phyloP scores from a whole-genome alignment of 2,113 vertebrate species.

The Cyrtonyx montezumae region DNA sequence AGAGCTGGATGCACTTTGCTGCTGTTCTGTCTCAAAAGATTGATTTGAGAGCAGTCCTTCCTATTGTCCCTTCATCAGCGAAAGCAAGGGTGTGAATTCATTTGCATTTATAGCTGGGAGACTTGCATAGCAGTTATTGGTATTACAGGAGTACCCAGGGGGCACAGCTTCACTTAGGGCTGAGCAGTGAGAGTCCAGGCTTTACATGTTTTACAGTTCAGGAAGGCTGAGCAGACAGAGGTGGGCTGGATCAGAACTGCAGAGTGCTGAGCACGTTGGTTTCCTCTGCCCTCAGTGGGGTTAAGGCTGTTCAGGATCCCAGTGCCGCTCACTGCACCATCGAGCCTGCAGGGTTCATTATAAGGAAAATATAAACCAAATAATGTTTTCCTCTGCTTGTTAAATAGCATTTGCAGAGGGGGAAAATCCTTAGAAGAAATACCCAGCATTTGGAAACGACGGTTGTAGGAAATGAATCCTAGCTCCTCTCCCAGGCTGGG shows the following conservation, averaged over 20 bases:
- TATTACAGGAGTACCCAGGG: background rate
- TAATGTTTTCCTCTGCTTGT: background rate
- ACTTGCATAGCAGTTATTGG: background rate
- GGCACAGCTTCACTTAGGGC: background rate
- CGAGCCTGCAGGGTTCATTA: background rate
- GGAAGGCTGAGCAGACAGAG: background rate
- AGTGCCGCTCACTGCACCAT: background rate
- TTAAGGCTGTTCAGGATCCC: background rate
- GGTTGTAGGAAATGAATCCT: background rate
- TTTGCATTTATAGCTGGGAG: background rate
- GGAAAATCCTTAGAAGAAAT: background rate
- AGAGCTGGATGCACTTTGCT: background rate
- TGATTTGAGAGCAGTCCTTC: background rate
- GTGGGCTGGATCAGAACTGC: background rate
- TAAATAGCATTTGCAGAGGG: background rate
- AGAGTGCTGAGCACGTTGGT: background rate
- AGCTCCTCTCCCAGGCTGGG: rapidly evolving
- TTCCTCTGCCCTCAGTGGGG: background rate
- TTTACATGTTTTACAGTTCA: background rate
- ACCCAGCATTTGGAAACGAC: background rate
- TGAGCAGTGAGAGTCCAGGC: background rate
- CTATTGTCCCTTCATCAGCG: background rate
- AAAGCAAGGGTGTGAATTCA: background rate
- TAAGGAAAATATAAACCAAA: background rate
- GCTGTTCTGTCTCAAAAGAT: rapidly evolving